Base-by-base conservation (phyloP, 2,797 vertebrate species). In the Trachops cirrhosus region DNA sequence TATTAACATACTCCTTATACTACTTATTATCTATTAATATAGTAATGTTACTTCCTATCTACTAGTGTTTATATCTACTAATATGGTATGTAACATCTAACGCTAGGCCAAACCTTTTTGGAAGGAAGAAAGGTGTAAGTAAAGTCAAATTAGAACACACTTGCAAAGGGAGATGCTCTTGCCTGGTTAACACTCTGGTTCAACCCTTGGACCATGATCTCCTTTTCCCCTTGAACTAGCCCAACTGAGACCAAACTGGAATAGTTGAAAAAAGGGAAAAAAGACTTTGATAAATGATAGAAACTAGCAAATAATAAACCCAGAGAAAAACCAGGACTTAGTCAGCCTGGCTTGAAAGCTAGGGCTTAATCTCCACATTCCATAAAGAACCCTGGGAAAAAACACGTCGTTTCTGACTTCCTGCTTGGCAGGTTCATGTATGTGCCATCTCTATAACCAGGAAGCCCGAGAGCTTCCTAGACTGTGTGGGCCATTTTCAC, bases 91-190 rank as follows among this genome's bases (percentile, higher is more conserved):
- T 70, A 75, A 70, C 34, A 19, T 39, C n/a, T 64, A 86, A 71
- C 59, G 21, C 39, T 91, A 6, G 44, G 46, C 87, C 41, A 91
- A 41, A 77, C 2, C 19, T 89, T 93, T 94, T n/a, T 19, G 62
- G 50, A 93, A 92, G 52, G 37, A 46, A 80, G 48, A 18, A 86
- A 64, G 26, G 70, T 39, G 32, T 26, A 57, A 62, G 39, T 57
- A 6, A 74, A 87, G 34, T 32, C 37, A 84, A 86, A 94, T 24
- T 12, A 62, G 96, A 88, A 88, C 62, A n/a, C 14, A 64, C 32
- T n/a, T 32, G 29, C 29, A 64, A 64, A 88, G 10, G 77, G 93
- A 68, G 93, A 95, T 24, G 94, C 89, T 94, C 80, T 91, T 84
- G 46, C 19, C 82, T 39, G 12, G 5, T 22, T 75, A 39, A 32